These are phyloP conservation scores for Phymorhynchus buccinoides DNA, from an alignment of 1,140 invertebrate genomes.

Conservation along the genomic window DNA sequence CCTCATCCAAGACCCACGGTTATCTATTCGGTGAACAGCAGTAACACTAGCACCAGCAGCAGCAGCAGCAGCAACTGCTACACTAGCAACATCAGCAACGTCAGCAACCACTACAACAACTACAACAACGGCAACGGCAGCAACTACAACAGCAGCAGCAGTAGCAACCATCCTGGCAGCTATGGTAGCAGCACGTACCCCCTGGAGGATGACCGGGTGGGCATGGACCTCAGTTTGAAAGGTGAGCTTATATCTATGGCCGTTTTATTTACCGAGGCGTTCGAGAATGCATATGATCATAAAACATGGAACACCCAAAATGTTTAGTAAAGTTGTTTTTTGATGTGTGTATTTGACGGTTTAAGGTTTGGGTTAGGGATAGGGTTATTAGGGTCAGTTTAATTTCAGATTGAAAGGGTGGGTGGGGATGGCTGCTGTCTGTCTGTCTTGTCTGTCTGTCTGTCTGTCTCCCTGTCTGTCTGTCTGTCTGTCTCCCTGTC, in stretches of 20 bases:
- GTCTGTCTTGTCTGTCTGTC: neutral
- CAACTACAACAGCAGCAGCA: constrained; percentile 1
- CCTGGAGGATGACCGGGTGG: neutral
- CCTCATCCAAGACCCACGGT: neutral
- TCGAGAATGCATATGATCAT: no score
- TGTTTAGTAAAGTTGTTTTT: no score
- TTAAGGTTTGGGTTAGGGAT: no score
- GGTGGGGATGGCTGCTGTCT: neutral
- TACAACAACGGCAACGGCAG: neutral
- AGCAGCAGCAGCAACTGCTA: neutral
- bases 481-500: constrained; percentile 1
- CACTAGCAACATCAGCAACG: neutral
- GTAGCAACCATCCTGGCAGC: neutral
- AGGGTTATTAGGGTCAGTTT: no score
- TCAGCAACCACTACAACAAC: constrained; percentile 14
- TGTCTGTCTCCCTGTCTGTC: constrained; percentile 13
- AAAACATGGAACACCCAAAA: no score
- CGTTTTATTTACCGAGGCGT: no score
- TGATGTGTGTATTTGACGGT: no score
- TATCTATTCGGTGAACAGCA: constrained; percentile 2
- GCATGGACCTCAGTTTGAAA: constrained; percentile 38
- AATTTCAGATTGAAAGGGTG: no score
- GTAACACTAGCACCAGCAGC: neutral
- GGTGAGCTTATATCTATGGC: neutral
- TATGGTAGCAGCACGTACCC: neutral